Evolutionary conservation across 1,140 invertebrate species (phyloP), one percentile per base, ranked within the genome.

Genomic region (Solen grandis): DNA sequence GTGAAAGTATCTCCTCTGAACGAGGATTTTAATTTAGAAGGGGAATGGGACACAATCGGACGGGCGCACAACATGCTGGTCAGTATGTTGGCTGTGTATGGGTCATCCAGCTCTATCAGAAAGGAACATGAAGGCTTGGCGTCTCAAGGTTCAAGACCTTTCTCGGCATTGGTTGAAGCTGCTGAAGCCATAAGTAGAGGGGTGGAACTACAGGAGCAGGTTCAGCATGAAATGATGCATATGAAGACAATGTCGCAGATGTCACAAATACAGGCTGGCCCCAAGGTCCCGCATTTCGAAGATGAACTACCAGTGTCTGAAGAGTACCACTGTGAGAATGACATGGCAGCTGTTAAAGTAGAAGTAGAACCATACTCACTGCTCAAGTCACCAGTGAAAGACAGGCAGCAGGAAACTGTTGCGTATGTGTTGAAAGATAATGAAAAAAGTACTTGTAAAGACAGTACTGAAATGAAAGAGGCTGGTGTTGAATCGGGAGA

Each of bases 101-200:
- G 68, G 31, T 59, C 66, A 14, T 22, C 70, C 8, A 55, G 59
- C 55, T 38, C 41, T 25, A 46, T 65, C 2, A 16, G 33, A 19
- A 63, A 62, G 1, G 41, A 63, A 35, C 50, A 36, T 27, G 33
- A 25, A 13, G 31, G 22, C 35, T 22, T 31, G 10, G 52, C 22
- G 16, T 25, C 65, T 19, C 63, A 57, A 8, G 66, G 22, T 14
- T 70, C 59, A 41, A 62, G 66, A 54, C 68, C 77, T 38, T 80
- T 80, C 57, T 65, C 68, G n/a, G 77, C 77, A 0, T 50, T 80
- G 5, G 77, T 80, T 52, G 77, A 80, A 70, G 77, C 77, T 35
- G 77, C 77, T 19, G 77, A 80, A 65, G 77, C 69, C 14, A 62
- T 80, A 5, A 80, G 77, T 31, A 16, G 77, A 36, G 69, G 57